A percentile compares a stretch with the other conserved stretches of the same genome.
phyloP scores from a whole-genome alignment of 2,888 invertebrate genomes.

The Bhutanitis thaidina region DNA sequence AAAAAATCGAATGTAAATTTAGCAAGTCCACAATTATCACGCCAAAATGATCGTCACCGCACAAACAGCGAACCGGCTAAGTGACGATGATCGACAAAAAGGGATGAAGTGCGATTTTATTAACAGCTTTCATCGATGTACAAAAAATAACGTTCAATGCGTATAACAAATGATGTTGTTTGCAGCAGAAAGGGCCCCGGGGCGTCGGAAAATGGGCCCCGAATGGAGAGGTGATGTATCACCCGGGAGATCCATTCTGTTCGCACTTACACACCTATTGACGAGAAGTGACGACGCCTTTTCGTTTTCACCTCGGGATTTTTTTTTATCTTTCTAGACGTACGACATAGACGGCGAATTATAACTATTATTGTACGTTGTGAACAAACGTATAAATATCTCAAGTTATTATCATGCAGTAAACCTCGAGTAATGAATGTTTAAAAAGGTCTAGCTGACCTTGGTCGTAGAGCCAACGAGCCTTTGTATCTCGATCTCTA shows the following conservation, averaged over 20 bases:
- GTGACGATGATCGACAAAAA: constrained; percentile 80
- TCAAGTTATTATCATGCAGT: too few relatives aligned
- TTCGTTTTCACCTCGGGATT: constrained; percentile 27
- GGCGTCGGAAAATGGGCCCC: constrained; percentile 44
- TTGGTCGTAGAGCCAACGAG: too few relatives aligned
- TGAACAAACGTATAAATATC: too few relatives aligned
- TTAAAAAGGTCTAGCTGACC: too few relatives aligned
- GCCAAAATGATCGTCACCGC: constrained; percentile 33
- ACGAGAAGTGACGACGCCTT: constrained; percentile 50
- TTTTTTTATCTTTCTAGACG: not conserved
- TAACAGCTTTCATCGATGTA: constrained; percentile 71
- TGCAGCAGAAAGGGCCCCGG: constrained; percentile 45
- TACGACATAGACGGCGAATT: not conserved
- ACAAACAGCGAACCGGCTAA: constrained; percentile 50
- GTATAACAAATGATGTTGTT: constrained; percentile 78
- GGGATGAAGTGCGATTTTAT: constrained; percentile 77
- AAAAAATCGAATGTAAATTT: too few relatives aligned
- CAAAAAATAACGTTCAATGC: constrained; percentile 64
- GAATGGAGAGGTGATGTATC: constrained; percentile 49
- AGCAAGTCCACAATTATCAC: not conserved
- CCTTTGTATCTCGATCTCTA: too few relatives aligned
- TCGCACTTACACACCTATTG: constrained; percentile 45
- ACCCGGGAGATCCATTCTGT: constrained; percentile 33
- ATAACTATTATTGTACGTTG: not conserved
- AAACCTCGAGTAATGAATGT: too few relatives aligned